These are phyloP conservation scores for Hippopotamyrus pictus DNA, from an alignment of 2,797 vertebrate genomes.

Conservation along the genomic window DNA sequence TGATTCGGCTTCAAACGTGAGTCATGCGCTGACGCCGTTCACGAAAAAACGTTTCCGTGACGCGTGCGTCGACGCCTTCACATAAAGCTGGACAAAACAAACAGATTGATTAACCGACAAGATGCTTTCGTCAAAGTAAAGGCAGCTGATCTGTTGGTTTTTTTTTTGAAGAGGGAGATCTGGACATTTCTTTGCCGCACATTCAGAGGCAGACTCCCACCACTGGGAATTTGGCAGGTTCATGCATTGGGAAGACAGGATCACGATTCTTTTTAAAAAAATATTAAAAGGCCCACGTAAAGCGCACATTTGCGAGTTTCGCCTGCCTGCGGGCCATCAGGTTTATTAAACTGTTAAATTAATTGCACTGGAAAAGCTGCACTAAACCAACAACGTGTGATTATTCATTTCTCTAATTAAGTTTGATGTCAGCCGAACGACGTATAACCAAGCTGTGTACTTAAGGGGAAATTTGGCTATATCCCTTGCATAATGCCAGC, in stretches of 20 bases:
- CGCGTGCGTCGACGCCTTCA: not conserved
- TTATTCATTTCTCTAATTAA: constrained; percentile 32
- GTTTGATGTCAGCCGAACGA: constrained; percentile 25
- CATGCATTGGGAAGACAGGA: not conserved
- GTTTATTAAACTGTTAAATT: constrained; percentile 36
- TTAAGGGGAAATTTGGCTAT: not conserved
- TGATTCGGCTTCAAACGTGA: not conserved
- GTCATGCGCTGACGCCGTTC: not conserved
- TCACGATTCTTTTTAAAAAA: not conserved
- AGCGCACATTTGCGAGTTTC: not conserved
- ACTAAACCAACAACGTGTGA: constrained; percentile 28
- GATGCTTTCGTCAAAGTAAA: not conserved
- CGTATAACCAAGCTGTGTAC: constrained; percentile 25
- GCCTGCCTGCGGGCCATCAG: constrained; percentile 22
- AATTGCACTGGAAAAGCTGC: constrained; percentile 32
- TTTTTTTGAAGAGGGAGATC: not conserved
- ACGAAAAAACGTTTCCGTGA: not conserved
- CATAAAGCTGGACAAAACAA: not conserved
- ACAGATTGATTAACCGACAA: not conserved
- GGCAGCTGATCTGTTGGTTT: not conserved
- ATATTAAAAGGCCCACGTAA: not conserved
- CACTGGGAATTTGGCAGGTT: not conserved
- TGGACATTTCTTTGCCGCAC: not conserved
- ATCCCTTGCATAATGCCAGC: not conserved
- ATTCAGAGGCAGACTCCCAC: not conserved